Base-by-base conservation (phyloP, 2,113 vertebrate species). In the Cairina moschata region DNA sequence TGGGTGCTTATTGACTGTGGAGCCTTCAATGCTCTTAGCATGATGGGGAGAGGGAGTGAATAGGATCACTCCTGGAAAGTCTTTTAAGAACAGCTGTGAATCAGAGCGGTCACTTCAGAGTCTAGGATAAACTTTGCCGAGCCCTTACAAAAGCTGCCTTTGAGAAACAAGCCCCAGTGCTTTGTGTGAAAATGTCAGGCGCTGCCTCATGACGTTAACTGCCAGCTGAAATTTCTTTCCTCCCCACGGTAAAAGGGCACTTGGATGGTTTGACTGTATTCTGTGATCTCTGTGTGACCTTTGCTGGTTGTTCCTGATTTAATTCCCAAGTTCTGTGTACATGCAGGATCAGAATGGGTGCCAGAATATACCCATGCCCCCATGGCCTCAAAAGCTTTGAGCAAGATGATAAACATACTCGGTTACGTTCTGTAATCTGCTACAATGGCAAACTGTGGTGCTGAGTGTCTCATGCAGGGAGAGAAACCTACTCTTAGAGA, bases 1-100 rank as follows among this genome's bases (percentile, higher is more conserved):
- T 97, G 94, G 94, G 73, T 87, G 82, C 94, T 96, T 95, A 94
- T 83, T 88, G 93, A 93, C 90, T 91, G 46, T 66, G 88, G 69
- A 81, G 78, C 71, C 92, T 91, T 95, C 80, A 92, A 90, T 93
- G 89, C 77, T 94, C 74, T 91, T 91, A 91, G 71, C 58, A 12
- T 31, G 87, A 83, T 82, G 81, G 50, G 73, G 69, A 88, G 34
- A 40, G 90, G 67, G 91, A 62, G 56, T 95, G 82, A 97, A 96
- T 91, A 77, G 82, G 56, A 48, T 90, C 84, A 58, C 80, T 95
- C 72, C 92, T 93, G 91, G 55, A 90, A 92, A 88, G 71, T 78
- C 94, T 95, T 94, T 84, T 71, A 95, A 93, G 93, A 96, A 88
- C 83, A 91, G 75, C 66, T 88, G 62, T 87, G 90, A 88, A 81